Conservation (phyloP, 1,140 invertebrate genomes). For the Antheraea pernyi region DNA sequence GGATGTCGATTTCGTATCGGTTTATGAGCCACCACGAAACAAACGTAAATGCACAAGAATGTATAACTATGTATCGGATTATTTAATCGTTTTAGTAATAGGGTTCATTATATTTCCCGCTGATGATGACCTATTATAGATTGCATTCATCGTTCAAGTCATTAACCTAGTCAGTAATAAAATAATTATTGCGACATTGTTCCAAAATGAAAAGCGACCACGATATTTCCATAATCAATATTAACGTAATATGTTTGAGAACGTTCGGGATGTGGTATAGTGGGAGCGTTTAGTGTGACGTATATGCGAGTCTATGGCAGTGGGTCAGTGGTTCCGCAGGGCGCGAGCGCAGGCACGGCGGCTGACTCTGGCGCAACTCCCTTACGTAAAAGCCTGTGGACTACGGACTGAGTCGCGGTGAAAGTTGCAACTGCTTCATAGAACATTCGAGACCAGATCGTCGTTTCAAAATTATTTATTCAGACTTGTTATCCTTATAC, state of each 20-base stretch:
- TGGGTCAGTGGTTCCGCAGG: constrained; percentile 73
- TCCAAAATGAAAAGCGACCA: constrained; percentile 4
- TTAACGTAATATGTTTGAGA: constrained; percentile 58
- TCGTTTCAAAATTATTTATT: constrained; percentile 4
- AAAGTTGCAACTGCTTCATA: constrained; percentile 57
- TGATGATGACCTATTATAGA: not conserved
- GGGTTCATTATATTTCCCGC: not conserved
- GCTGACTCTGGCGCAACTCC: constrained; percentile 59
- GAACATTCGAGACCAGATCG: constrained; percentile 46
- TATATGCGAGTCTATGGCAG: constrained; percentile 52
- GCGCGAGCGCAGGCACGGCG: constrained; percentile 43
- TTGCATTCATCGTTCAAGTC: not conserved
- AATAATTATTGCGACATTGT: constrained; percentile 5
- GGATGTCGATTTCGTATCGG: too few relatives aligned
- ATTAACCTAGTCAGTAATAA: constrained; percentile 10
- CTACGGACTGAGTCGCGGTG: constrained; percentile 45
- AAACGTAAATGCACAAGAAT: too few relatives aligned
- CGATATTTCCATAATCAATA: constrained; percentile 19
- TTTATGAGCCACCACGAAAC: too few relatives aligned
- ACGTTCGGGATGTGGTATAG: constrained; percentile 54
- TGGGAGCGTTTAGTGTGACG: constrained; percentile 32
- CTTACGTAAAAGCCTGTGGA: constrained; percentile 66
- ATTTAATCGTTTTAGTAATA: constrained; percentile 2
- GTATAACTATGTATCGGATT: not conserved
- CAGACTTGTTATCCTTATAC: constrained; percentile 8